These are phyloP conservation scores for Callopanchax toddi DNA, from an alignment of 2,113 vertebrate genomes.

Conservation along the genomic window DNA sequence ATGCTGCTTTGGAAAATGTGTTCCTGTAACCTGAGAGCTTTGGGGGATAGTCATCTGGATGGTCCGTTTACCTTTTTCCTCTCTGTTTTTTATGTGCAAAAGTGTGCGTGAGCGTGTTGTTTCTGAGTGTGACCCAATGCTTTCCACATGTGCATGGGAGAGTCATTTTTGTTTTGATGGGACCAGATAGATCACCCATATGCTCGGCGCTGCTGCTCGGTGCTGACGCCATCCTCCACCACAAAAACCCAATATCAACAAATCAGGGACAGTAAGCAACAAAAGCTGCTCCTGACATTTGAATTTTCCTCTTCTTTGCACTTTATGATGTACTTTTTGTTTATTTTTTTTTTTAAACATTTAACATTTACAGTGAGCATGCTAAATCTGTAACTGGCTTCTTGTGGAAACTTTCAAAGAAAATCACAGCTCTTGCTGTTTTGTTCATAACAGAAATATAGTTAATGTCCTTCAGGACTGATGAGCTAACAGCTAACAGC, in stretches of 20 bases:
- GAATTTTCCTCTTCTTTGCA: conserved; percentile 17
- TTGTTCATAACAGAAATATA: too few relatives aligned
- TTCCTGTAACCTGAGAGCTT: conserved; percentile 64
- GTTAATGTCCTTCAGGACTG: too few relatives aligned
- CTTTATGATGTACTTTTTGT: conserved; percentile 25
- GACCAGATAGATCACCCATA: conserved; percentile 59
- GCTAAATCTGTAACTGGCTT: not conserved
- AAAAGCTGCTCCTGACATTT: conserved; percentile 45
- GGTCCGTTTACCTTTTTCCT: conserved; percentile 60
- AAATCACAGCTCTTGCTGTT: too few relatives aligned
- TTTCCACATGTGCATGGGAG: conserved; percentile 65
- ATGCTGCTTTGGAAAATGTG: conserved; percentile 70
- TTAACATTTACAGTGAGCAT: conserved; percentile 34
- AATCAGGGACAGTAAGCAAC: conserved; percentile 46
- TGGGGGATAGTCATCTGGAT: conserved; percentile 67
- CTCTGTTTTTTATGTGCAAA: conserved; percentile 39
- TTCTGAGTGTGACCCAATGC: conserved; percentile 51
- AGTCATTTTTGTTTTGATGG: conserved; percentile 70
- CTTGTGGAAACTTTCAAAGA: too few relatives aligned
- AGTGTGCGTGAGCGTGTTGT: conserved; percentile 28
- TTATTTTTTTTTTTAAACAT: conserved; percentile 19
- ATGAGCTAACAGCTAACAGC: too few relatives aligned
- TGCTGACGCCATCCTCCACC: conserved; percentile 55
- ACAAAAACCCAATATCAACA: conserved; percentile 51
- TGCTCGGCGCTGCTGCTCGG: conserved; percentile 7